Evolutionary conservation across 2,113 vertebrate species (phyloP), one percentile per base, ranked within the genome.

Genomic region (Phoxinus phoxinus): DNA sequence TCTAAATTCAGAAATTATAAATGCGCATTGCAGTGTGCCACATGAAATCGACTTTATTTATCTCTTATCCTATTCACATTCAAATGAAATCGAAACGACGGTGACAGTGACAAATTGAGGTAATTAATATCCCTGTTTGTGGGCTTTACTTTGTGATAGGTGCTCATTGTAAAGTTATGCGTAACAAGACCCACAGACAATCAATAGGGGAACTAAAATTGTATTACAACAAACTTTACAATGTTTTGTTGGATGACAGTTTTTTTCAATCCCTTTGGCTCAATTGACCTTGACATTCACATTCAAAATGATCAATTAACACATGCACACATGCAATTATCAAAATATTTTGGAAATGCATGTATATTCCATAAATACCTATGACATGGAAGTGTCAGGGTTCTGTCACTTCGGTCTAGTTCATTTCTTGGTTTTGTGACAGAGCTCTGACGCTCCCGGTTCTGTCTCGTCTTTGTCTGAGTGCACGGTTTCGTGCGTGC

Each of bases 81-180:
- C 67, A 86, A 79, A 86, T 86, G 87, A 90, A 91, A 90, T 75
- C 78, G 58, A 83, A 92, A 86, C 78, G 69, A 90, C 73, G 71
- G 86, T 44, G 78, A 90, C 90, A 58, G 69, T 91, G 84, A 93
- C 86, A 89, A 88, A 92, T 84, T 88, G 58, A 81, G 73, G 75
- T 90, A 90, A 94, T 92, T 92, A 91, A 89, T 88, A 85, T 65
- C 89, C 89, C 89, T 86, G 58, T 85, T 89, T 83, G 21, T 72
- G n/a, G 27, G 67, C 84, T 92, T 85, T 90, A 56, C 9, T 21
- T 41, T 72, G 67, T 80, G 73, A 84, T 81, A 27, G 77, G 65
- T 81, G 74, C 35, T 65, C 44, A n/a, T 81, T 30, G 51, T 48
- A 30, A 80, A 37, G 10, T 80, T 44, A 79, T 15, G 7, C 17